These are phyloP conservation scores for Temnothorax longispinosus DNA, from an alignment of 1,140 invertebrate genomes.

Conservation along the genomic window DNA sequence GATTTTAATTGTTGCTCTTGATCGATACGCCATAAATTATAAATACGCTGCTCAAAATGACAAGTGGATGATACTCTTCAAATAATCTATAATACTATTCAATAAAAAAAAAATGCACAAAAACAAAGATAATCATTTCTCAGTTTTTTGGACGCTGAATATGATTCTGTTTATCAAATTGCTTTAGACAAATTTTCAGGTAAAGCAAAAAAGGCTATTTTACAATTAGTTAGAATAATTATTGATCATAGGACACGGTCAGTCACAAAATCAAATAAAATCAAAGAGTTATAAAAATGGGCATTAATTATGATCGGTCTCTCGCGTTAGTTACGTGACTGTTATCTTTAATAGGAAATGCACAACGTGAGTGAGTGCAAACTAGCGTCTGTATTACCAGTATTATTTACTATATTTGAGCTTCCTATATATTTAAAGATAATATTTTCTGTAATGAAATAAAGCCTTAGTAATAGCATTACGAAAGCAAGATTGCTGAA, in stretches of 20 bases:
- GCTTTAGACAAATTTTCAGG: too few species aligned
- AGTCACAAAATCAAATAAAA: neutral
- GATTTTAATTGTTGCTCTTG: neutral
- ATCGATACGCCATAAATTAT: too few species aligned
- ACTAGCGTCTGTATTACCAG: neutral
- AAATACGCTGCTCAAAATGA: neutral
- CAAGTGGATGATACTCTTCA: neutral
- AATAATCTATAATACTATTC: too few species aligned
- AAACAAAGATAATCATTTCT: too few species aligned
- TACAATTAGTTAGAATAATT: neutral
- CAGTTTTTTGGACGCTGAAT: too few species aligned
- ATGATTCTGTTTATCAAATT: too few species aligned
- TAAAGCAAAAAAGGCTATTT: too few species aligned
- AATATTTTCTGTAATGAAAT: slow-evolving; percentile 38
- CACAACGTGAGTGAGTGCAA: neutral
- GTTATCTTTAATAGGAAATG: neutral
- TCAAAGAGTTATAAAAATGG: neutral
- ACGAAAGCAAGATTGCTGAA: slow-evolving; percentile 41
- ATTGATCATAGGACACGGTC: neutral
- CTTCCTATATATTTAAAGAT: slow-evolving; percentile 10
- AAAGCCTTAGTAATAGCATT: slow-evolving; percentile 15
- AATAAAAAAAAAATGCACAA: too few species aligned
- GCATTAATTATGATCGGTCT: neutral
- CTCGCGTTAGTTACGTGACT: neutral
- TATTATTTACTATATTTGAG: neutral